These are phyloP conservation scores for Cyprinella venusta DNA, from an alignment of 2,797 vertebrate genomes.

Conservation along the genomic window DNA sequence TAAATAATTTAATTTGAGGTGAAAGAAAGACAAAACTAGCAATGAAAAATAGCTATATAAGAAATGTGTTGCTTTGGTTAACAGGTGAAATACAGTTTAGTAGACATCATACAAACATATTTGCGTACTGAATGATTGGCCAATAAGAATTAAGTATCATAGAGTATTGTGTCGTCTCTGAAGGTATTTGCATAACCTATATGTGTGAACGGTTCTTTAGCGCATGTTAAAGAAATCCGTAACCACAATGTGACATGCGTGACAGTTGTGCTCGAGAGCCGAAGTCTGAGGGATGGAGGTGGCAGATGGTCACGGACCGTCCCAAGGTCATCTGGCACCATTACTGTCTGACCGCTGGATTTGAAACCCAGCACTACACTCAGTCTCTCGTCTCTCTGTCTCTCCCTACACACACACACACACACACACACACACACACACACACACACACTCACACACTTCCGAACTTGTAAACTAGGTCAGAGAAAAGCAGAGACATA, in stretches of 20 bases:
- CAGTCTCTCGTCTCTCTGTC: slow-evolving; percentile 40
- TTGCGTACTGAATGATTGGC: background rate
- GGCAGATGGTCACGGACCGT: slow-evolving; percentile 82
- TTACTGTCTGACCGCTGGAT: slow-evolving; percentile 74
- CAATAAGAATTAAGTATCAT: background rate
- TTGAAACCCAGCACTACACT: slow-evolving; percentile 74
- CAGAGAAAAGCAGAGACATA: slow-evolving; percentile 69
- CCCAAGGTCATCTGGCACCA: slow-evolving; percentile 82
- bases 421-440: slow-evolving; percentile 39
- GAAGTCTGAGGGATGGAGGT: slow-evolving; percentile 80
- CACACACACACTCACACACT: slow-evolving; percentile 48
- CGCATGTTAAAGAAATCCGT: slow-evolving; percentile 57
- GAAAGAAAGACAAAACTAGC: background rate
- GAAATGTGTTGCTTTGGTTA: background rate
- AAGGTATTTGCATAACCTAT: background rate
- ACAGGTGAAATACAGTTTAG: background rate
- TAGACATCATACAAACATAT: background rate
- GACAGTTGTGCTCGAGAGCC: slow-evolving; percentile 75
- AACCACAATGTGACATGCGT: slow-evolving; percentile 77
- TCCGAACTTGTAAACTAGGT: slow-evolving; percentile 70
- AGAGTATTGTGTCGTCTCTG: slow-evolving; percentile 48
- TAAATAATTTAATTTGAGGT: background rate
- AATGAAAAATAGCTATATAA: background rate
- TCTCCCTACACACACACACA: slow-evolving; percentile 38
- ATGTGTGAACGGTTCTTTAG: background rate